Conservation (phyloP, 2,113 vertebrate species). For the Nyctibius bracteatus region DNA sequence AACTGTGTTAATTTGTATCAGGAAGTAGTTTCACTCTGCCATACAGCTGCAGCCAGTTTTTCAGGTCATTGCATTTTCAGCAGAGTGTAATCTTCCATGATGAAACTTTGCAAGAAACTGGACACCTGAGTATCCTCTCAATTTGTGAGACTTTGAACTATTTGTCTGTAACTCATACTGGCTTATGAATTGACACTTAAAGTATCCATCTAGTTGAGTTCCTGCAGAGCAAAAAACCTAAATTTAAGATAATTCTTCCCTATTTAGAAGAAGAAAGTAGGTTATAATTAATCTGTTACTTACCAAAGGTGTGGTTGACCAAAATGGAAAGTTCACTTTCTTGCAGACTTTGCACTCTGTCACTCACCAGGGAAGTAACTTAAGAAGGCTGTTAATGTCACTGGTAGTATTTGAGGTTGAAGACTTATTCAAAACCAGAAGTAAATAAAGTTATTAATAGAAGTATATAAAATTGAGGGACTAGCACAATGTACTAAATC, state of each 20-base stretch:
- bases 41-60: not conserved
- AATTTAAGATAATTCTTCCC: not conserved
- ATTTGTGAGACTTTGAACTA: not conserved
- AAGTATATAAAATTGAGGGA: not conserved
- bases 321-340: not conserved
- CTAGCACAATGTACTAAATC: not conserved
- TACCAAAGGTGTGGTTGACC: not conserved
- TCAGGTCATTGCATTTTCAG: not conserved
- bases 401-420: not conserved
- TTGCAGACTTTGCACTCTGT: not conserved
- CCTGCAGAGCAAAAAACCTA: not conserved
- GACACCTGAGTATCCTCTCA: not conserved
- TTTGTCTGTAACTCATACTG: not conserved
- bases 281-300: not conserved
- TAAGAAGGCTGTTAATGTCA: not conserved
- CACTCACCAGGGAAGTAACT: not conserved
- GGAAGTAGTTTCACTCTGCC: not conserved
- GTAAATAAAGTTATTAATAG: not conserved
- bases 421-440: not conserved
- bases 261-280: not conserved
- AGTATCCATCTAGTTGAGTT: not conserved
- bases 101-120: not conserved
- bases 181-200: not conserved
- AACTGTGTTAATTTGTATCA: not conserved
- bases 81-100: not conserved